Conservation (phyloP, 2,797 vertebrate species). For the Enteromius paludinosus region DNA sequence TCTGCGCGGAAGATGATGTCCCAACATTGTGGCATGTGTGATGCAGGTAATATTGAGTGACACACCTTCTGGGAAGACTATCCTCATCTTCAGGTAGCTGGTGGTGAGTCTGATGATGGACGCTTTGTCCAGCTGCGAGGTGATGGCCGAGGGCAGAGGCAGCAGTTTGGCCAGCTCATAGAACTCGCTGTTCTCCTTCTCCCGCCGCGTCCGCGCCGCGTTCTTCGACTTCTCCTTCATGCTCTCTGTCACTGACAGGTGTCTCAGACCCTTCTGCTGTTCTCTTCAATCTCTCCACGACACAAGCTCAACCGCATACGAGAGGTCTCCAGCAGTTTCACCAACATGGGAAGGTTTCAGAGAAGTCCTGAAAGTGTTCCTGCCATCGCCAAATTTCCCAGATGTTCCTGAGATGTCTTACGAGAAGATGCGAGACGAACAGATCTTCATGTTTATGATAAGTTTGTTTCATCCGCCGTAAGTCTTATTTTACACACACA, state of each 20-base stretch:
- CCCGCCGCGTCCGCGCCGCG: slow-evolving; percentile 94
- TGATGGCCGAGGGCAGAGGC: slow-evolving; percentile 96
- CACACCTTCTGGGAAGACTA: slow-evolving; percentile 96
- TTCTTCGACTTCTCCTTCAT: slow-evolving; percentile 99
- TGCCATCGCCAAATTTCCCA: slow-evolving; percentile 7
- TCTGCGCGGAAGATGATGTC: background rate
- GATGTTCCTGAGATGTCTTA: background rate
- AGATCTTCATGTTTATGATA: slow-evolving; percentile 15
- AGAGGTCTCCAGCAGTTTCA: slow-evolving; percentile 18
- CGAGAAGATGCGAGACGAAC: background rate
- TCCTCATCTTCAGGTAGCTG: slow-evolving; percentile 97
- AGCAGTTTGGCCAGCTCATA: slow-evolving; percentile 96
- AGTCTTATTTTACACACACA: slow-evolving; percentile 45
- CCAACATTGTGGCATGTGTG: background rate
- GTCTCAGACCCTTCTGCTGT: slow-evolving; percentile 42
- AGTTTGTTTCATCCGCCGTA: slow-evolving; percentile 42
- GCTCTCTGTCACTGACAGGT: slow-evolving; percentile 50
- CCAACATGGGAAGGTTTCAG: slow-evolving; percentile 40
- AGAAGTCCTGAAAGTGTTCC: background rate
- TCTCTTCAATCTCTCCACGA: slow-evolving; percentile 22
- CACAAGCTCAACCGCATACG: slow-evolving; percentile 2
- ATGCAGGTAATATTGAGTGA: slow-evolving; percentile 10
- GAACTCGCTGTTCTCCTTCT: slow-evolving; percentile 98
- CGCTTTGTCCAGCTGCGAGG: slow-evolving; percentile 97
- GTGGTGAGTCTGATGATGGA: slow-evolving; percentile 97